These are phyloP conservation scores for Hypanus sabinus DNA, from an alignment of 2,113 vertebrate genomes.

Conservation along the genomic window DNA sequence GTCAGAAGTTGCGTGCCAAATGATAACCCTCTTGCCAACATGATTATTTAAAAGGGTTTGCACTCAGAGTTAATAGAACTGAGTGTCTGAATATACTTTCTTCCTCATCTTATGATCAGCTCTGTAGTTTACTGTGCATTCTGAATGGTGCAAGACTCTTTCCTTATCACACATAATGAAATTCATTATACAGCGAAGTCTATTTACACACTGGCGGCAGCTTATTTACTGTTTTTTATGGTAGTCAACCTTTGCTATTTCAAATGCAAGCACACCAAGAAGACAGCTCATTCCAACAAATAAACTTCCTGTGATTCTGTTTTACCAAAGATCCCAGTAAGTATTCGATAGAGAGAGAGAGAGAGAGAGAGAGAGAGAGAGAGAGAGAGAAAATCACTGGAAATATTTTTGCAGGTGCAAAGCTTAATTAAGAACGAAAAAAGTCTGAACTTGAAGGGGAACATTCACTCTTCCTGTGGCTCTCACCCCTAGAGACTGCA, in stretches of 20 bases:
- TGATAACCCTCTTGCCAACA: no score
- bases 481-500: no score
- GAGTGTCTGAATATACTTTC: background rate
- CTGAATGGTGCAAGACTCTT: background rate
- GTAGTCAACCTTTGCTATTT: background rate
- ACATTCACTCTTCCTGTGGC: background rate
- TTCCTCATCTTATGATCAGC: background rate
- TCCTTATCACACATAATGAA: background rate
- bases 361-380: background rate
- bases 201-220: background rate
- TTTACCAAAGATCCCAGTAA: background rate
- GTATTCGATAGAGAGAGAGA: background rate
- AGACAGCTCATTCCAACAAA: background rate
- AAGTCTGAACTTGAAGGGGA: background rate
- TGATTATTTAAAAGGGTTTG: background rate
- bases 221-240: background rate
- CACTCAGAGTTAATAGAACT: background rate
- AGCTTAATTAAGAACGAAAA: background rate
- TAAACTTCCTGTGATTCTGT: background rate
- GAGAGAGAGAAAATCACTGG: no score
- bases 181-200: no score
- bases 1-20: no score
- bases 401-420: conserved; percentile 14
- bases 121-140: background rate
- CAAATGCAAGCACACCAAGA: background rate